phyloP scores from a whole-genome alignment of 1,140 invertebrate species.

The Halesus radiatus region DNA sequence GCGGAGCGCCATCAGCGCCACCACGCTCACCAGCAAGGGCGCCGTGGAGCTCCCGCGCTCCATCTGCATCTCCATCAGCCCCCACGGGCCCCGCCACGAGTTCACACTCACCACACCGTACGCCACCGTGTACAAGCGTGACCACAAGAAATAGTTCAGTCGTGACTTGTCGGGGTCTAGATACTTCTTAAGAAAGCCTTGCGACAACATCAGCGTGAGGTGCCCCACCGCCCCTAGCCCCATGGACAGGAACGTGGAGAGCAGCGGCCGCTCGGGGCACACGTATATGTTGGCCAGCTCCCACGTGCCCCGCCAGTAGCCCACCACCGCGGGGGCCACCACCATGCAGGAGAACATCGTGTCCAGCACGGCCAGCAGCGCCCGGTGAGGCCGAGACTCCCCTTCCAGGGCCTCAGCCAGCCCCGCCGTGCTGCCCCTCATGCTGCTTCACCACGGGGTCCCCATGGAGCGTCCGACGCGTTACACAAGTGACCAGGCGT shows the following conservation, averaged over 20 bases:
- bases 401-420: slow-evolving; percentile 69
- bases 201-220: slow-evolving; percentile 77
- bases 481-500: too few relatives aligned
- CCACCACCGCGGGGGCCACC: slow-evolving; percentile 83
- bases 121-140: slow-evolving; percentile 81
- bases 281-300: slow-evolving; percentile 82
- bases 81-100: slow-evolving; percentile 87
- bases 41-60: slow-evolving; percentile 73
- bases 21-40: slow-evolving; percentile 74
- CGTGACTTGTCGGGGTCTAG: slow-evolving; percentile 78
- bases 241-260: slow-evolving; percentile 77
- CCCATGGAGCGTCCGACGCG: neutral
- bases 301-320: slow-evolving; percentile 90
- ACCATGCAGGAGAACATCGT: slow-evolving; percentile 78
- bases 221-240: slow-evolving; percentile 78
- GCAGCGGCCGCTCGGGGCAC: slow-evolving; percentile 71
- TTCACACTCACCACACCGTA: slow-evolving; percentile 86
- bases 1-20: slow-evolving; percentile 76
- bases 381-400: slow-evolving; percentile 70
- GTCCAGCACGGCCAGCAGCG: slow-evolving; percentile 78
- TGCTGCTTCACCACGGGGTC: slow-evolving; percentile 51
- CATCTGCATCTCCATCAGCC: slow-evolving; percentile 79
- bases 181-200: slow-evolving; percentile 73
- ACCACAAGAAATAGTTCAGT: slow-evolving; percentile 78
- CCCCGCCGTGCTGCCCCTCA: slow-evolving; percentile 74